Evolutionary conservation across 53 echinoderm and acorn worm species (phyloP), one percentile per base, ranked within the genome.

Genomic region (Antedon mediterranea): DNA sequence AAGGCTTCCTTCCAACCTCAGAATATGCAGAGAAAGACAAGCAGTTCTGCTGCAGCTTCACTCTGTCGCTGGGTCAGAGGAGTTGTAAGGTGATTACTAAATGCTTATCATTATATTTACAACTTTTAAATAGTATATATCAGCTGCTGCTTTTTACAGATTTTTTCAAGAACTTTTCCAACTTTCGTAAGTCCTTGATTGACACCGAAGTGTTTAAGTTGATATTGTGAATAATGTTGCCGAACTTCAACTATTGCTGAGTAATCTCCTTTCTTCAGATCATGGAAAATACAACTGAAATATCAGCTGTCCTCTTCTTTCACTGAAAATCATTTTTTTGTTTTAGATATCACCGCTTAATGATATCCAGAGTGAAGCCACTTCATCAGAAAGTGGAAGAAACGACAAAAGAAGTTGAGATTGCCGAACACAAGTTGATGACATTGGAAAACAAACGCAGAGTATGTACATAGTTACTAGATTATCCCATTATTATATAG

Each of bases 361-460:
- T 95, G 95, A 95, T 95, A 57, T 95, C 95, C 31, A 91, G 89
- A 72, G 95, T 95, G n/a, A 95, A 95, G 71, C 95, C 95, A 0
- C 85, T 95, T 0, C 95, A 95, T 85, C 37, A 75, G 18, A 91
- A 91, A 78, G 95, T 95, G 5, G 89, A 92, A 43, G 95, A 95
- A 82, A 95, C 95, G 0, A 89, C 91, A 13, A 82, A 87, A 76
- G 89, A 87, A 26, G 89, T 95, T 3, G 89, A 87, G 30, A 91
- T 91, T 78, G 95, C 95, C 5, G 85, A 95, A 43, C 91, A 91
- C 73, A 89, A 89, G 41, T 82, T 95, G 30, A 76, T 85, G 26
- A 91, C 91, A 23, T 78, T 95, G 70, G 91, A 95, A 78, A 91
- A 85, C 74, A 95, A 95, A 80, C 57, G 57, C 57, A 57, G 57